phyloP scores from a whole-genome alignment of 2,888 invertebrate genomes.

The Serripes groenlandicus region DNA sequence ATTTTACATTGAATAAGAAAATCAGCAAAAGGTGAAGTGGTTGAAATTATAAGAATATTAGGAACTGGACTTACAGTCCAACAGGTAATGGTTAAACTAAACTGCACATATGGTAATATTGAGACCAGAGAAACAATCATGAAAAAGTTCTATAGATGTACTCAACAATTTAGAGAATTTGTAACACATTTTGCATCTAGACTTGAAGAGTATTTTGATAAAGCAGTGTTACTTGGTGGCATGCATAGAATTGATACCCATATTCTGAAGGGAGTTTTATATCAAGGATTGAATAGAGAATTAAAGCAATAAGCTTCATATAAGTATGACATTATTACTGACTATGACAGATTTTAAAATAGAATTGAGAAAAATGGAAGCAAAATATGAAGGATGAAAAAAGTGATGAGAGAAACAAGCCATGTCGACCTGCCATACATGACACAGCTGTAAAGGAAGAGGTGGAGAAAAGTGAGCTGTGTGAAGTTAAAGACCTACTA shows the following conservation, averaged over 20 bases:
- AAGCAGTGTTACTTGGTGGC: constrained; percentile 21
- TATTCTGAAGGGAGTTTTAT: constrained; percentile 17
- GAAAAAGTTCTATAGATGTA: neutral
- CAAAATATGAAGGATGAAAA: neutral
- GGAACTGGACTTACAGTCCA: neutral
- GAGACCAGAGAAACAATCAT: neutral
- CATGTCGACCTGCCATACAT: too few relatives aligned
- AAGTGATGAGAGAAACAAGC: neutral
- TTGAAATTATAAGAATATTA: neutral
- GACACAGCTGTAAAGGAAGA: too few relatives aligned
- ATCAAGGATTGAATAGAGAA: constrained; percentile 6
- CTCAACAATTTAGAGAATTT: neutral
- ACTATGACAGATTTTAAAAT: constrained; percentile 36
- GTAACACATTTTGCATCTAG: neutral
- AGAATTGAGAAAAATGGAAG: constrained; percentile 26
- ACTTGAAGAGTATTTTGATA: neutral
- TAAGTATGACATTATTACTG: constrained; percentile 21
- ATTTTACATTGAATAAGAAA: neutral
- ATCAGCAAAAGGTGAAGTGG: neutral
- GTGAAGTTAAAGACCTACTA: constrained; percentile 9
- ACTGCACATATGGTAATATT: constrained; percentile 3
- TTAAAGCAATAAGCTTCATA: constrained; percentile 23
- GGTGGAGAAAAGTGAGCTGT: neutral
- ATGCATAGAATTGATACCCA: neutral
- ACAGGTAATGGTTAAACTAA: neutral